Evolutionary conservation across 2,797 vertebrate genomes (phyloP), one percentile per base, ranked within the genome.

Genomic region (Podargus strigoides): DNA sequence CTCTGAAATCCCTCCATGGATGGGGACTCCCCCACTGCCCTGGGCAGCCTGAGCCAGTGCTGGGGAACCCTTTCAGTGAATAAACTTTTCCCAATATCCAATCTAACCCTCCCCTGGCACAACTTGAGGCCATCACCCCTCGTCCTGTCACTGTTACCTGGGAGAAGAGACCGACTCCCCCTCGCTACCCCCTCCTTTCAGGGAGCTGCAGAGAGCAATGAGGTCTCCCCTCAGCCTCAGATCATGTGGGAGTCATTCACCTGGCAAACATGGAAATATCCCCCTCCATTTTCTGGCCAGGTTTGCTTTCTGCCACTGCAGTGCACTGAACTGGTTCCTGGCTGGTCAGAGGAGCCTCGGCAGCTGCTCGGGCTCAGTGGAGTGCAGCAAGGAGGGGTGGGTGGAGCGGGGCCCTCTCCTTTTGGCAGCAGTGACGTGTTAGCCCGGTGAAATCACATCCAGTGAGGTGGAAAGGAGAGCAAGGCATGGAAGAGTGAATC

Each of bases 331-430:
- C 32, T 36, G 42, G 28, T 73, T 36, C 42, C 52, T 44, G 60
- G 28, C 36, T 56, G 34, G 26, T 47, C 58, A 81, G 52, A 88
- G 76, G 30, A 52, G 49, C 12, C 47, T 67, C 56, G 5, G 19
- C 0, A 1, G 28, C 36, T 14, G 19, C 68, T 27, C 0, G 1
- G 80, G 64, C 47, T 83, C 44, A 50, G 47, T 41, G 47, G 24
- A 58, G 55, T 4, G 1, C 68, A n/a, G 7, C 22, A 23, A 42
- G 77, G 15, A 80, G 60, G 50, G 36, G 55, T 28, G 60, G 14
- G 30, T 86, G 66, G 69, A 52, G 34, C 2, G 4, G 67, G 63
- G 75, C 56, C 67, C 60, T 55, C 68, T 49, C 34, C 49, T 17
- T 41, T 42, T 9, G 18, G 60, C 62, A 78, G 86, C 66, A 81